Conservation (phyloP, 2,113 vertebrate genomes). For the Paradisaea rubra region DNA sequence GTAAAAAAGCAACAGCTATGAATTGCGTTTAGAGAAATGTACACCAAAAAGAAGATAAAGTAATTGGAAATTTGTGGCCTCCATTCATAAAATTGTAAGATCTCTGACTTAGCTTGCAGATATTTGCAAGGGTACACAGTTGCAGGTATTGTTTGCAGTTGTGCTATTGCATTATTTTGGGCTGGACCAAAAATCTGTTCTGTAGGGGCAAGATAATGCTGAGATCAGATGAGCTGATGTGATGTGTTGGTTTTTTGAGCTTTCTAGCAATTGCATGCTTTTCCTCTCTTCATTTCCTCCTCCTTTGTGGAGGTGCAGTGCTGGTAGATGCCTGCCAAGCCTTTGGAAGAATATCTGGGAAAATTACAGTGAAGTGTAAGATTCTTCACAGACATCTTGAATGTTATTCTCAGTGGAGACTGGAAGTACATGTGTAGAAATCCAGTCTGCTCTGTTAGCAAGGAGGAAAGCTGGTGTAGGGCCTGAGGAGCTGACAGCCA, state of each 20-base stretch:
- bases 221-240: background rate
- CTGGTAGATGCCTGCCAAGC: background rate
- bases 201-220: fast-evolving
- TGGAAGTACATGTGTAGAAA: background rate
- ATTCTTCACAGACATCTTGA: background rate
- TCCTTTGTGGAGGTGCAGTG: background rate
- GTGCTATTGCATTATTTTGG: background rate
- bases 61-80: background rate
- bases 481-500: fast-evolving
- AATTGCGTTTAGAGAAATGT: background rate
- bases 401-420: background rate
- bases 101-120: background rate
- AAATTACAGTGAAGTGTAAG: fast-evolving
- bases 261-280: background rate
- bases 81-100: background rate
- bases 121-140: background rate
- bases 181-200: background rate
- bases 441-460: background rate
- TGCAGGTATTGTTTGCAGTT: background rate
- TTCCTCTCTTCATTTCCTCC: background rate
- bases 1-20: background rate
- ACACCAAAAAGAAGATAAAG: background rate
- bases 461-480: background rate
- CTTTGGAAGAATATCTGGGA: background rate
- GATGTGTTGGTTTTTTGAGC: background rate